These are phyloP conservation scores for Streptopelia turtur DNA, from an alignment of 2,797 vertebrate genomes.

Conservation along the genomic window DNA sequence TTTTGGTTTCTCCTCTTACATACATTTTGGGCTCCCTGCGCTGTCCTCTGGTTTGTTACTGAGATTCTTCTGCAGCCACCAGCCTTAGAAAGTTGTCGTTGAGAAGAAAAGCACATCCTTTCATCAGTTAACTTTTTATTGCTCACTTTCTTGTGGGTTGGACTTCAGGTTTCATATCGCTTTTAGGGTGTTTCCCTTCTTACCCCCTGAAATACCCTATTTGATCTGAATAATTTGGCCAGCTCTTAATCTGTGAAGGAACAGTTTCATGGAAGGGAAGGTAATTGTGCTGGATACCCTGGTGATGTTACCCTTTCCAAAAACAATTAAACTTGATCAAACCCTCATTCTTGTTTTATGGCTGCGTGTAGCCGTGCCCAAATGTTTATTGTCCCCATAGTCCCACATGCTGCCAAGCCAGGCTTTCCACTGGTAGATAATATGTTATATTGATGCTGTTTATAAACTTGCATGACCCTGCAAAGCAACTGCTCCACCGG, in stretches of 20 bases:
- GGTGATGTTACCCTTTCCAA: slow-evolving; percentile 1
- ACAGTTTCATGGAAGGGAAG: neutral
- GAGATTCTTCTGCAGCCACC: neutral
- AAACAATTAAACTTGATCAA: slow-evolving; percentile 31
- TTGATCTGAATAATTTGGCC: neutral
- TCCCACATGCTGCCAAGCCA: neutral
- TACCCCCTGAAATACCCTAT: neutral
- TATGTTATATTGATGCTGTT: neutral
- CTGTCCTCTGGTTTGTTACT: neutral
- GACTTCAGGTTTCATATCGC: neutral
- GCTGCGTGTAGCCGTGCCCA: neutral
- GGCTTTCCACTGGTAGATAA: neutral
- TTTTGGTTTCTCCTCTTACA: neutral
- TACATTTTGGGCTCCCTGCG: neutral
- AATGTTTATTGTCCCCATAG: neutral
- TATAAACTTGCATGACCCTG: neutral
- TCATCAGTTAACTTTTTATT: neutral
- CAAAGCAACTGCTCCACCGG: neutral
- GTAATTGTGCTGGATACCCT: neutral
- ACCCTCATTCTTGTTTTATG: slow-evolving; percentile 19
- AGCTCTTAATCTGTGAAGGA: neutral
- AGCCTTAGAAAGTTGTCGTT: neutral
- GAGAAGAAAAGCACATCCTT: neutral
- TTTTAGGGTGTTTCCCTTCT: neutral
- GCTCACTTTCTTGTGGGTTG: neutral